These are phyloP conservation scores for Narcine bancroftii DNA, from an alignment of 2,113 vertebrate species.

Conservation along the genomic window DNA sequence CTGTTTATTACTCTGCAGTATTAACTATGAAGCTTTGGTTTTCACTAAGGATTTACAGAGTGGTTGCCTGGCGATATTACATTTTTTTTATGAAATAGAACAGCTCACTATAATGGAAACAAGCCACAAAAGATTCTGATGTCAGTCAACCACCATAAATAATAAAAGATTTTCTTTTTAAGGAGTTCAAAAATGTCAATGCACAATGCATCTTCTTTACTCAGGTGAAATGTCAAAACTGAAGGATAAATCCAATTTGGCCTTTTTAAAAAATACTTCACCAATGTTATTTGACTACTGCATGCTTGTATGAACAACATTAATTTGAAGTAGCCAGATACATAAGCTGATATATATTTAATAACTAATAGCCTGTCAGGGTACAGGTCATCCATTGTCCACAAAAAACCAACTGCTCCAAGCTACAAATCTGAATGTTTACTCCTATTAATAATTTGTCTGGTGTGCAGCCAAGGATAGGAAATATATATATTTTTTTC, in stretches of 20 bases:
- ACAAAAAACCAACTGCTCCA: neutral
- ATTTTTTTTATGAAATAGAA: constrained; percentile 17
- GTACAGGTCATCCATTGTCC: neutral
- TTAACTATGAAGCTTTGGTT: constrained; percentile 21
- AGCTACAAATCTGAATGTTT: constrained; percentile 3
- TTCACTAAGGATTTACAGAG: constrained; percentile 1
- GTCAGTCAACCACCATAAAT: neutral
- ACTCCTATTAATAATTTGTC: neutral
- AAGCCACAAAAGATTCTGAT: neutral
- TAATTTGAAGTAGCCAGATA: neutral
- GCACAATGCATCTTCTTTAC: constrained; percentile 14
- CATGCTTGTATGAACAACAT: neutral
- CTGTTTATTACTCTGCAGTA: neutral
- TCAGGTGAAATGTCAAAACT: neutral
- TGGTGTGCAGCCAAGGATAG: neutral
- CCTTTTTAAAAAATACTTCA: neutral
- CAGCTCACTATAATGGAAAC: neutral
- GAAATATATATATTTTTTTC: neutral
- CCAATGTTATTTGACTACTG: neutral
- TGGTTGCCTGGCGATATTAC: neutral
- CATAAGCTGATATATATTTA: neutral
- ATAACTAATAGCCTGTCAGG: neutral
- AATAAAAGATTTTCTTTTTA: neutral
- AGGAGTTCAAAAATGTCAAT: neutral
- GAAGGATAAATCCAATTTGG: neutral